phyloP scores from a whole-genome alignment of 2,888 invertebrate genomes.

The Norana najaformis region DNA sequence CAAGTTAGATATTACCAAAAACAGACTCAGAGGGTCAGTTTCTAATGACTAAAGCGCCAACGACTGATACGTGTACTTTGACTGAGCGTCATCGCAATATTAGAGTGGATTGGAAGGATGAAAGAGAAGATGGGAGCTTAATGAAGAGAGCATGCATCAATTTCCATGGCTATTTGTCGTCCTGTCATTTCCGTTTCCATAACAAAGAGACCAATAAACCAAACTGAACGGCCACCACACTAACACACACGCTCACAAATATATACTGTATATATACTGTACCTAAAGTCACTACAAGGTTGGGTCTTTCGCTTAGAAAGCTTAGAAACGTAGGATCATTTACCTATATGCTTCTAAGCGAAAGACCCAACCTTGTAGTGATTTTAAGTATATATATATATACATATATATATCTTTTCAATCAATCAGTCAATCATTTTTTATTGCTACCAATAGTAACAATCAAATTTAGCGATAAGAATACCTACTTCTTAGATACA shows the following conservation, averaged over 20 bases:
- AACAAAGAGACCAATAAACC: neutral
- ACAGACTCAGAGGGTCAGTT: neutral
- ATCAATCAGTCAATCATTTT: no score
- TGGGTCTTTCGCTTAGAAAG: no score
- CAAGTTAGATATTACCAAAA: no score
- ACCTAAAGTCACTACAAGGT: neutral
- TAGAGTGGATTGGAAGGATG: slow-evolving; percentile 2
- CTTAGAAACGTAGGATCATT: no score
- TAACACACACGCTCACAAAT: neutral
- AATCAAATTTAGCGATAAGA: no score
- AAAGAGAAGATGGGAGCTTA: neutral
- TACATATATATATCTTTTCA: no score
- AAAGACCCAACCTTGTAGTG: no score
- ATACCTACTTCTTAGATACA: no score
- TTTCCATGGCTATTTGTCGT: neutral
- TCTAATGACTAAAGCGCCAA: neutral
- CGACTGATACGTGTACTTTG: neutral
- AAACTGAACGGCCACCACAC: neutral
- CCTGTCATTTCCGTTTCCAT: neutral
- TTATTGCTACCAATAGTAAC: no score
- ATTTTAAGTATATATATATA: no score
- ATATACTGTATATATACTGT: neutral
- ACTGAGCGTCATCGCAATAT: neutral
- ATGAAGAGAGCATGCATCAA: neutral
- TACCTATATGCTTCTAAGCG: no score